Base-by-base conservation (phyloP, 1,140 invertebrate species). In the Eupristina koningsbergeri region DNA sequence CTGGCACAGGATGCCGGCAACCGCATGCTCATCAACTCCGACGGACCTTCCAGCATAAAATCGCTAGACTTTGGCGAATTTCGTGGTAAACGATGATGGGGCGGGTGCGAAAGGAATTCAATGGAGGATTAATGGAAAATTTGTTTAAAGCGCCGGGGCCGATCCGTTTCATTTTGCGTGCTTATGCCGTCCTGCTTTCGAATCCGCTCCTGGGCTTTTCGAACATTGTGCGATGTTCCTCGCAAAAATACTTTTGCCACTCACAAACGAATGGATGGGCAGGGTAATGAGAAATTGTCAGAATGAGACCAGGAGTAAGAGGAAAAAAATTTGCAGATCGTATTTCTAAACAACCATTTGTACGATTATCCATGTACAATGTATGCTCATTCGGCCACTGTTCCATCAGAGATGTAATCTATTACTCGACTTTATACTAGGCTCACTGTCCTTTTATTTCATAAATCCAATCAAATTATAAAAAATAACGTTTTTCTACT, bases 11-110 rank as follows among this genome's bases (percentile, higher is more conserved):
- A 73, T 75, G 81, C 64, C 73, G 81, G 63, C 81, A 78, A 78
- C 81, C 74, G 36, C 80, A 81, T 81, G 74, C 69, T 50, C 81
- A 50, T 76, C 45, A 77, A 83, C 53, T 83, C 71, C 29, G 73
- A 50, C 22, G 45, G 13, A 41, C 73, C 73, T n/a, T 29, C 11
- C 67, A 1, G 17, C 45, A 22, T 58, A 8, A 7, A 0, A 29
- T 6, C n/a, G 13, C 41, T 36, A 9, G 69, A 26, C 69, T 15
- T 64, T 81, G 34, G 64, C 36, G 79, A 80, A 71, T 53, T 78
- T 78, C 63, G n/a, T 34, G 41, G 77, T 50, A 69, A 80, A 80
- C 41, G 45, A 34, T 61, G 29, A 15, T 26, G 41, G 53, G n/a
- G 45, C 5, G 9, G 26, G 36, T 0, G 31, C 8, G 31, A 26